Evolutionary conservation across 2,888 invertebrate species (phyloP), one percentile per base, ranked within the genome.

Genomic region (Automeris io): DNA sequence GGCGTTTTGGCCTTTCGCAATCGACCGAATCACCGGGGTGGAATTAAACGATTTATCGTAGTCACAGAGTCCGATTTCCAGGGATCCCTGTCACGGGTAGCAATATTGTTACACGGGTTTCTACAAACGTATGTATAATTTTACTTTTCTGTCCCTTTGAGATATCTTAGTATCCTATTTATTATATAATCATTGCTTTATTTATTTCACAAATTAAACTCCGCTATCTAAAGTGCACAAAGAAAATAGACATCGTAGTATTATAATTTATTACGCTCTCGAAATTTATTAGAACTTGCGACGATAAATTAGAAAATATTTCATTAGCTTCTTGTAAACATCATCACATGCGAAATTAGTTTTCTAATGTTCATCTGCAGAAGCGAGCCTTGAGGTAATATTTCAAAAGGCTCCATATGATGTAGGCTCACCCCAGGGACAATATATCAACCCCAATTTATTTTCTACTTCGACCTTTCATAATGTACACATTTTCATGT

Each of bases 1-100:
- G 66, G 69, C 66, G 61, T 66, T 64, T 70, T 64, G 68, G 70
- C 71, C 72, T 72, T 62, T 77, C 67, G 71, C 76, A 75, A 77
- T 80, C 76, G 77, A 65, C 55, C 63, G 64, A 79, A 67, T 74
- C 81, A 78, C 73, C 61, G 62, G 72, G 70, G 70, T 73, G 74
- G 79, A 81, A 81, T 81, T 77, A 82, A 82, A 76, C 79, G 80
- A 81, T 82, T 78, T 82, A 82, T 81, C 68, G 80, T 66, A 70
- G 72, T 76, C 76, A 77, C 71, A 73, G 70, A 68, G 59, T 60
- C 52, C 72, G 71, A 70, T 70, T 74, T 70, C 61, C 60, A 61
- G 65, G 62, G 65, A 68, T 65, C 62, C 61, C 57, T 67, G 69
- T 71, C 69, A 64, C 61, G 56, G 62, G 43, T 57, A 46, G 59